Evolutionary conservation across 2,888 invertebrate species (phyloP).

Genomic region (Gastracanthus pulcherrimus): DNA sequence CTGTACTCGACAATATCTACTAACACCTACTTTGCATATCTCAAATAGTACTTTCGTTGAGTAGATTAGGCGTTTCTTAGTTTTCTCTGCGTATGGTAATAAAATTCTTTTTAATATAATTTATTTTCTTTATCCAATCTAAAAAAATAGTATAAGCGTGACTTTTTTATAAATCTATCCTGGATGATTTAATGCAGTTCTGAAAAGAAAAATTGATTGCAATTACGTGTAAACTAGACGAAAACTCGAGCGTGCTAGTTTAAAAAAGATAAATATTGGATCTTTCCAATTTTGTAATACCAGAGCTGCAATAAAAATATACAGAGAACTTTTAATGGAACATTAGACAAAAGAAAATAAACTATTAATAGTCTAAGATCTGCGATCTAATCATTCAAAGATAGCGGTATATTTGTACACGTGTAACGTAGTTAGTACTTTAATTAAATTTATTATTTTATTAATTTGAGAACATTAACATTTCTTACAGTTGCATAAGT

Average conservation of each 20-base stretch:
- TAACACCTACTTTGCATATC: too few relatives aligned
- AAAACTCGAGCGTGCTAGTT: background rate
- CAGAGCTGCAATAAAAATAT: conserved; percentile 18
- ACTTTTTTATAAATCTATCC: background rate
- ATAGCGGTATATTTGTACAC: background rate
- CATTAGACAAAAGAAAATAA: conserved; percentile 40
- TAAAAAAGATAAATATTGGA: conserved; percentile 6
- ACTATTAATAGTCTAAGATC: conserved; percentile 1
- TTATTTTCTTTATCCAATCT: too few relatives aligned
- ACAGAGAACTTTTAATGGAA: conserved; percentile 20
- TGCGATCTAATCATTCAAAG: background rate
- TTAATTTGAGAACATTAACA: too few relatives aligned
- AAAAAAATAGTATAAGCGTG: too few relatives aligned
- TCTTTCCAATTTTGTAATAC: background rate
- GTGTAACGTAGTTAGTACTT: background rate
- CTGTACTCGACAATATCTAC: too few relatives aligned
- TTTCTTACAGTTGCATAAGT: too few relatives aligned
- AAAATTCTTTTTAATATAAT: too few relatives aligned
- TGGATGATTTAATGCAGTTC: background rate
- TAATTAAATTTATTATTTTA: background rate
- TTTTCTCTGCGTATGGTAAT: too few relatives aligned
- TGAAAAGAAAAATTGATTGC: background rate
- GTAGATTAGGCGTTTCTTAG: too few relatives aligned
- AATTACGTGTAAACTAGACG: background rate
- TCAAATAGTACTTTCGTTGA: too few relatives aligned